Evolutionary conservation across 2,888 invertebrate genomes (phyloP), one percentile per base, ranked within the genome.

Genomic region (Creontiades dilutus): DNA sequence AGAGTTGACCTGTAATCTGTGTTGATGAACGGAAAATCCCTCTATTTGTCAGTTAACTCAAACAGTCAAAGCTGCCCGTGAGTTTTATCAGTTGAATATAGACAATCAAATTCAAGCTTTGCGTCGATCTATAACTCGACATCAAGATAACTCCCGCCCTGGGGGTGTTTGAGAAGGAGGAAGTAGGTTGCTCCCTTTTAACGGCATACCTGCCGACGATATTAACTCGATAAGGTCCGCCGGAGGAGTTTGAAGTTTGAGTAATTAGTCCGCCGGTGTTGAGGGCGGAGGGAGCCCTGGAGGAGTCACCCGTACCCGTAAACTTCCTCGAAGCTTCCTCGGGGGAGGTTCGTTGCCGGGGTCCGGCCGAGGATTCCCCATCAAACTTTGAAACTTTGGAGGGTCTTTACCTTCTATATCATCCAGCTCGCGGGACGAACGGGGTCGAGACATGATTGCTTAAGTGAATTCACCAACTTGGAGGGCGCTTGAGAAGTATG

Each of bases 341-440:
- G 7, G 37, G 37, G 37, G 37, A n/a, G n/a, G n/a, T 2, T 37
- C 7, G 37, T 37, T 61, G 2, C 61, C 16, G n/a, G 19, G 61
- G n/a, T 19, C 61, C n/a, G 9, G 16, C 16, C 19, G n/a, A n/a
- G n/a, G n/a, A n/a, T 14, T n/a, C 19, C 16, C 19, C 61, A 61
- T 61, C 61, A 61, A 61, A 61, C 61, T 61, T 61, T 0, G 61
- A 61, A 61, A 61, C 61, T 61, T n/a, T 52, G 37, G 12, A 52
- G 61, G n/a, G 61, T 9, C 61, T 19, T 19, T 19, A 61, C 61
- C 61, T 61, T 2, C n/a, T n/a, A n/a, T 9, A 16, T 37, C 37
- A 37, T 7, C 61, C 9, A n/a, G 61, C 61, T 19, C n/a, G 19
- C n/a, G 16, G 9, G 19, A 16, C 61, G 19, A 19, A 61, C 3